Evolutionary conservation across 2,888 invertebrate genomes (phyloP).

Genomic region (Drosophila eohydei): DNA sequence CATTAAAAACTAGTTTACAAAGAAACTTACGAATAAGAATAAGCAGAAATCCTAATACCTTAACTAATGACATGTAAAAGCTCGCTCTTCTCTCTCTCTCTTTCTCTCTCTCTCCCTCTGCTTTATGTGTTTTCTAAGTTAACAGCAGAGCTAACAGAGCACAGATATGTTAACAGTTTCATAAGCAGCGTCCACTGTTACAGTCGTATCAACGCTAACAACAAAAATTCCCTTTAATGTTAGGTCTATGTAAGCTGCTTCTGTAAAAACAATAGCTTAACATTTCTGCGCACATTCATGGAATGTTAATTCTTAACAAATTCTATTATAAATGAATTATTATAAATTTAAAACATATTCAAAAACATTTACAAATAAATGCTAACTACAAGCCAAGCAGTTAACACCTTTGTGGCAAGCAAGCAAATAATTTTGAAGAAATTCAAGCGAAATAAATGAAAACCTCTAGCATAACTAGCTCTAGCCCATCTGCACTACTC

Average conservation of each 20-base stretch:
- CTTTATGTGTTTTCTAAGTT: no score
- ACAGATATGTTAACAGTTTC: no score
- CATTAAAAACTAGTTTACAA: background rate
- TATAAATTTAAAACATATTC: no score
- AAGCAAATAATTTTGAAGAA: background rate
- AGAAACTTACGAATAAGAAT: background rate
- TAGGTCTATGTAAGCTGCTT: background rate
- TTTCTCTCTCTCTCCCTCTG: no score
- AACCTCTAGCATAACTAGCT: no score
- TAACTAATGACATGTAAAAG: no score
- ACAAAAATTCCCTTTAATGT: background rate
- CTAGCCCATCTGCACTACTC: constrained; percentile 28
- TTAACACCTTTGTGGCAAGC: background rate
- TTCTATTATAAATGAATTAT: background rate
- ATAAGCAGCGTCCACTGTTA: no score
- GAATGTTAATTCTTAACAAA: background rate
- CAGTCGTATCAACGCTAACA: no score
- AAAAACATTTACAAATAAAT: no score
- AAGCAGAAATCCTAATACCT: background rate
- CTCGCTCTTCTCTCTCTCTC: no score
- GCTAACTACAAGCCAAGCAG: no score
- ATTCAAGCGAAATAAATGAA: background rate
- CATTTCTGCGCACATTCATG: background rate
- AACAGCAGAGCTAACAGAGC: no score
- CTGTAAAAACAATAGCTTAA: background rate